Conservation (phyloP, 2,113 vertebrate species). For the Mesoclemmys tuberculata region DNA sequence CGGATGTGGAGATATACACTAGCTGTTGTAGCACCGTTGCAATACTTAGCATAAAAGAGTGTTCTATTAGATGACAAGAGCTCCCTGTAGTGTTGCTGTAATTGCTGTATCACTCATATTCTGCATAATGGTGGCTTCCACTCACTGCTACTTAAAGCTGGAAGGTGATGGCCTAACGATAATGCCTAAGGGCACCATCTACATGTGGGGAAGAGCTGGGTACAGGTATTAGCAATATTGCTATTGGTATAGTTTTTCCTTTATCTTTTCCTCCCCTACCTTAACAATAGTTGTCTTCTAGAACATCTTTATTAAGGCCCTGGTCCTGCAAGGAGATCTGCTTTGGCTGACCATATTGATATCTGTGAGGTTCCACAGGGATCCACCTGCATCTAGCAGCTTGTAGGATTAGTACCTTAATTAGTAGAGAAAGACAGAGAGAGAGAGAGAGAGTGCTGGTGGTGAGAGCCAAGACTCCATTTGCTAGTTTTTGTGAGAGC, state of each 20-base stretch:
- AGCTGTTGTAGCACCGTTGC: not conserved
- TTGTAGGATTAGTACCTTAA: not conserved
- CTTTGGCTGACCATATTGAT: not conserved
- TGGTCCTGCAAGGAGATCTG: not conserved
- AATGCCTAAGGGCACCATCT: not conserved
- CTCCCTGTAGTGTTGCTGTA: not conserved
- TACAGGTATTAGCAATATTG: not conserved
- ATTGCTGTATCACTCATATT: not conserved
- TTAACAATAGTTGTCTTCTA: not conserved
- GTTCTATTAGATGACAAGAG: not conserved
- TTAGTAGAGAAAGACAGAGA: not conserved
- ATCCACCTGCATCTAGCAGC: not conserved
- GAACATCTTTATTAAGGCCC: not conserved
- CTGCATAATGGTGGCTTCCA: not conserved
- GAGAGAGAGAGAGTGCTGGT: no score
- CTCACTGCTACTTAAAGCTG: not conserved
- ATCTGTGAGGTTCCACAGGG: not conserved
- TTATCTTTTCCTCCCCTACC: not conserved
- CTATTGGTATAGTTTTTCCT: not conserved
- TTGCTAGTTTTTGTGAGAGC: not conserved
- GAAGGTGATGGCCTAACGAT: accelerated
- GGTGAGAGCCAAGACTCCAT: no score
- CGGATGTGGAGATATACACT: accelerated
- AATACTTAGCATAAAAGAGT: not conserved
- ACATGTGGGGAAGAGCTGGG: not conserved